phyloP scores from a whole-genome alignment of 1,140 invertebrate genomes.

The Drosophila kikkawai region DNA sequence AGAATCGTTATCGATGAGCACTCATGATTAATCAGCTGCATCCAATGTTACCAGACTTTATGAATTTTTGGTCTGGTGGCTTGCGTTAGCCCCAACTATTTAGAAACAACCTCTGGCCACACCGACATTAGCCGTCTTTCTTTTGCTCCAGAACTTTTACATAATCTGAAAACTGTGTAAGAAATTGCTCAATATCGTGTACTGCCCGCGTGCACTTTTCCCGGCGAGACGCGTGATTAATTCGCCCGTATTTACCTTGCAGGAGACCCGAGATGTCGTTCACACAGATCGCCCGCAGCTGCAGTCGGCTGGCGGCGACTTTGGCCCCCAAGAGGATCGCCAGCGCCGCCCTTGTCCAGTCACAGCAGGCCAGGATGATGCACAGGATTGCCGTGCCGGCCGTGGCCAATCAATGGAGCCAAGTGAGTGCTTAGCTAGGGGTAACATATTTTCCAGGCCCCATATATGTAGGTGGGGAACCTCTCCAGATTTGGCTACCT shows the following conservation, averaged over 20 bases:
- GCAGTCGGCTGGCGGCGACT: constrained; percentile 74
- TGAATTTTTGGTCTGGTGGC: background rate
- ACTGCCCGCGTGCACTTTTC: background rate
- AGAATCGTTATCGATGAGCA: background rate
- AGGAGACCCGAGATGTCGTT: constrained; percentile 71
- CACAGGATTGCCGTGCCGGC: constrained; percentile 72
- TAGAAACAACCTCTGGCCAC: constrained; percentile 5
- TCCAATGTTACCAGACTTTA: background rate
- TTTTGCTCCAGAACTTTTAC: constrained; percentile 77
- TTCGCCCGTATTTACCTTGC: constrained; percentile 21
- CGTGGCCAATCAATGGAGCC: constrained; percentile 59
- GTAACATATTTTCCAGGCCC: constrained; percentile 1
- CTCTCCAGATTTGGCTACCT: constrained; percentile 29
- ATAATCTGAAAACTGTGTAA: constrained; percentile 79
- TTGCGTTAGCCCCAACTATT: background rate
- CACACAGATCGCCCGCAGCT: constrained; percentile 80
- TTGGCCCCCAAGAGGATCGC: constrained; percentile 65
- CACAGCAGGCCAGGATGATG: constrained; percentile 77
- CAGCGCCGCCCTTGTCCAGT: constrained; percentile 47
- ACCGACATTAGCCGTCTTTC: constrained; percentile 21
- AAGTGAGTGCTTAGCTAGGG: constrained; percentile 57
- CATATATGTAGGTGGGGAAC: background rate
- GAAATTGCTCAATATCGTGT: constrained; percentile 49
- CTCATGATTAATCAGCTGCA: background rate
- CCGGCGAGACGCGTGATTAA: constrained; percentile 12